phyloP scores from a whole-genome alignment of 1,140 invertebrate species.

The Proales similis region DNA sequence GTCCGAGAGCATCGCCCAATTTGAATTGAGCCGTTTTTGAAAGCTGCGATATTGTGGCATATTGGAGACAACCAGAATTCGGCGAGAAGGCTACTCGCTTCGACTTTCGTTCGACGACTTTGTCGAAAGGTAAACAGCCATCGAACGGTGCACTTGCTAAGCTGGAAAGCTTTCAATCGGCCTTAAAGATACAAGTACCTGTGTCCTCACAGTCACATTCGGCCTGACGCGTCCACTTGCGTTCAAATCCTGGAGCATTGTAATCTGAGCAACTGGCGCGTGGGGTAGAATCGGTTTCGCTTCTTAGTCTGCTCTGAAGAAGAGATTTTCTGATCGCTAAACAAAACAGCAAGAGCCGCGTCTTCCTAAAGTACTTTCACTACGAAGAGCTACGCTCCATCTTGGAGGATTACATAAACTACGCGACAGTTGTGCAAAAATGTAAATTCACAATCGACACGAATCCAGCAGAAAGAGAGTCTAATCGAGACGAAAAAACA shows the following conservation, averaged over 20 bases:
- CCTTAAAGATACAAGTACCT: conserved; percentile 20
- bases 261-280: conserved; percentile 19
- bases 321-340: background rate
- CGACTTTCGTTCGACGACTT: conserved; percentile 61
- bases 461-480: too few relatives aligned
- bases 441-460: conserved; percentile 3
- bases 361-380: conserved; percentile 38
- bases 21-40: too few relatives aligned
- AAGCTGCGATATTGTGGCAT: conserved; percentile 96
- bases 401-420: conserved; percentile 2
- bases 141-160: too few relatives aligned
- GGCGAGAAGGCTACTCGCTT: conserved; percentile 82
- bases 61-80: conserved; percentile 98
- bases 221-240: conserved; percentile 7
- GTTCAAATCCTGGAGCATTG: conserved; percentile 6
- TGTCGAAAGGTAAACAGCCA: conserved; percentile 56
- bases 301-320: background rate
- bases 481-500: too few relatives aligned
- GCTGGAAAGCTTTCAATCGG: too few relatives aligned
- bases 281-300: background rate
- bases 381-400: conserved; percentile 25
- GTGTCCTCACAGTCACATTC: background rate
- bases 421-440: conserved; percentile 35
- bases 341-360: conserved; percentile 16
- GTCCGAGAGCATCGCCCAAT: too few relatives aligned